Percentiles rank a stretch among this genome's conserved stretches.
Conservation (phyloP, 2,888 invertebrate genomes). For the Xiphydria camelus region DNA sequence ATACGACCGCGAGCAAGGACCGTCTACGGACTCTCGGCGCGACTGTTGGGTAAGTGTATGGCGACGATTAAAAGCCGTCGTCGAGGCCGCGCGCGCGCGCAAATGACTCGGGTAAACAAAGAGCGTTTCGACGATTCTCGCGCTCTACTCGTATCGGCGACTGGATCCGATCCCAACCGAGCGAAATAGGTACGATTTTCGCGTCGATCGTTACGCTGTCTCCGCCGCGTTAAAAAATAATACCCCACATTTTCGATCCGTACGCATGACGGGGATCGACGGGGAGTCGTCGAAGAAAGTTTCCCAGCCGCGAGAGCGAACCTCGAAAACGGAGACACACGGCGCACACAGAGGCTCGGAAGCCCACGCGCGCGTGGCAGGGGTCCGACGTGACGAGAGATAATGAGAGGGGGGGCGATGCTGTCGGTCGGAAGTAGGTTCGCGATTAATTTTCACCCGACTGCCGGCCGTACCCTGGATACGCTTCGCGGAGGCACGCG, state of each 20-base stretch:
- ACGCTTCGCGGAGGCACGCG: background rate
- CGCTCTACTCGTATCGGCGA: too few relatives aligned
- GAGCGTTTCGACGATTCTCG: constrained; percentile 20
- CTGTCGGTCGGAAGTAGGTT: constrained; percentile 2
- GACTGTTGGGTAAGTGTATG: too few relatives aligned
- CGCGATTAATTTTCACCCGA: constrained; percentile 2
- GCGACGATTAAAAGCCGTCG: constrained; percentile 26
- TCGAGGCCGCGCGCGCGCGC: constrained; percentile 14
- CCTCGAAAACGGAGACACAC: too few relatives aligned
- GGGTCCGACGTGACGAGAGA: too few relatives aligned
- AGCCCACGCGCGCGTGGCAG: background rate
- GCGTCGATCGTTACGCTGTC: too few relatives aligned
- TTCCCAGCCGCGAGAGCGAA: too few relatives aligned
- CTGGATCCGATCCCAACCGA: too few relatives aligned
- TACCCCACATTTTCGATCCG: background rate
- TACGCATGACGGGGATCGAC: background rate
- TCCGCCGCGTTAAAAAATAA: too few relatives aligned
- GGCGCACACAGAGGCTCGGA: too few relatives aligned
- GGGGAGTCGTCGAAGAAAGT: constrained; percentile 6
- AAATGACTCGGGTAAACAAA: constrained; percentile 26
- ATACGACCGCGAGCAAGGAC: background rate
- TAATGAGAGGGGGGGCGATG: background rate
- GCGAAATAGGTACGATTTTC: too few relatives aligned
- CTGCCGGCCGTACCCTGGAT: background rate
- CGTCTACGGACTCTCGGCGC: constrained; percentile 1